Percentiles rank a stretch among this genome's conserved stretches.
Conservation (phyloP, 2,113 vertebrate species). For the Microtus richardsoni region DNA sequence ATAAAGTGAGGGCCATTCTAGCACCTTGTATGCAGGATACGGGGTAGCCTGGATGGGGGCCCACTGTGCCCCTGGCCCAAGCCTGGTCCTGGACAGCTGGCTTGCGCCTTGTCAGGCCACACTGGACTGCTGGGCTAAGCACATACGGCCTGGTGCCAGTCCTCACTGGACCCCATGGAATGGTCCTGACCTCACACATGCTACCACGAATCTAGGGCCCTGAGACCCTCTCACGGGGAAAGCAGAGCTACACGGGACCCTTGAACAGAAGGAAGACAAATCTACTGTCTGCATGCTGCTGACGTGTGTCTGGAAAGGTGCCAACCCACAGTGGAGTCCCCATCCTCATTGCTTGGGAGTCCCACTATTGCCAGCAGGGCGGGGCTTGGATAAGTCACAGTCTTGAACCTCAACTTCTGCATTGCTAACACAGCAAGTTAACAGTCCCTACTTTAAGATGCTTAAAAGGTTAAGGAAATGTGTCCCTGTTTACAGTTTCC, state of each 20-base stretch:
- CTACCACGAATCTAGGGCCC: not conserved
- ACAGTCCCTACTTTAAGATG: not conserved
- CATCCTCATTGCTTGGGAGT: not conserved
- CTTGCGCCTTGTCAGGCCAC: not conserved
- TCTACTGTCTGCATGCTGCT: not conserved
- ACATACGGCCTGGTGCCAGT: not conserved
- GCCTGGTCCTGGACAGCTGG: no score
- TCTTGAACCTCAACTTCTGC: not conserved
- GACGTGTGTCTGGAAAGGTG: slow-evolving; percentile 1
- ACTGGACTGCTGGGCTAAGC: not conserved
- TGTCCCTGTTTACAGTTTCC: not conserved
- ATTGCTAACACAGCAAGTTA: not conserved
- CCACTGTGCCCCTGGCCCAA: accelerated
- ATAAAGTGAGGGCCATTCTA: accelerated
- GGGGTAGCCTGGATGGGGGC: accelerated
- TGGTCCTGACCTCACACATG: not conserved
- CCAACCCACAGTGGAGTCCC: not conserved
- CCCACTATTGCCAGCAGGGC: not conserved
- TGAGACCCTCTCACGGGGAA: not conserved
- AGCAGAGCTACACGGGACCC: not conserved
- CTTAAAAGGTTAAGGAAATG: not conserved
- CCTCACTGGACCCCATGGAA: not conserved
- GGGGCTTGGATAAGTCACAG: not conserved
- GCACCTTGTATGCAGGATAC: not conserved
- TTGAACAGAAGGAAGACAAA: not conserved